Evolutionary conservation across 2,888 invertebrate species (phyloP).

Genomic region (Gryllus longicercus): DNA sequence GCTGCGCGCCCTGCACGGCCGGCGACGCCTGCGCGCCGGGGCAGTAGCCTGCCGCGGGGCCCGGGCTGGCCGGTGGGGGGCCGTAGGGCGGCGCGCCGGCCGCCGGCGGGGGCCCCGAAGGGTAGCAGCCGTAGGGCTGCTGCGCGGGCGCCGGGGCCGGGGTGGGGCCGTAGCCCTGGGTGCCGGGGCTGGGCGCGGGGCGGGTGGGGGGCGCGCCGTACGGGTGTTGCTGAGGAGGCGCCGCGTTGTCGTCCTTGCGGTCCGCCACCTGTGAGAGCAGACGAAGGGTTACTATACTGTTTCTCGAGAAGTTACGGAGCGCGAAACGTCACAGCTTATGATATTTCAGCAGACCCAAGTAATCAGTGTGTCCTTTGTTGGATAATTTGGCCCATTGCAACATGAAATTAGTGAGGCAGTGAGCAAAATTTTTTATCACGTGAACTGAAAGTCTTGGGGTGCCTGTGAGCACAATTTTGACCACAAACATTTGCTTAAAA

Average conservation of each 20-base stretch:
- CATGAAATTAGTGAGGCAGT: too few relatives aligned
- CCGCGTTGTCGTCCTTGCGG: background rate
- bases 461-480: too few relatives aligned
- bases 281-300: background rate
- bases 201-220: background rate
- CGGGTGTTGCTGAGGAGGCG: background rate
- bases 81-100: background rate
- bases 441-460: too few relatives aligned
- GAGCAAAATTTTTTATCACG: too few relatives aligned
- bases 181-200: background rate
- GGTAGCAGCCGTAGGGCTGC: constrained; percentile 8
- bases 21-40: background rate
- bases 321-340: too few relatives aligned
- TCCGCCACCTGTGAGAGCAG: background rate
- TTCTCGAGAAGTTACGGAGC: too few relatives aligned
- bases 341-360: too few relatives aligned
- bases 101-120: background rate
- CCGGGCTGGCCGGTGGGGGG: background rate
- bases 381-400: too few relatives aligned
- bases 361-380: too few relatives aligned
- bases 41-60: background rate
- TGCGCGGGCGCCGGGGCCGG: background rate
- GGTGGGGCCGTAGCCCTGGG: background rate
- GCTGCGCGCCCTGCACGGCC: background rate
- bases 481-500: too few relatives aligned